Evolutionary conservation across 2,797 vertebrate species (phyloP), one percentile per base, ranked within the genome.

Genomic region (Chiroxiphia lanceolata): DNA sequence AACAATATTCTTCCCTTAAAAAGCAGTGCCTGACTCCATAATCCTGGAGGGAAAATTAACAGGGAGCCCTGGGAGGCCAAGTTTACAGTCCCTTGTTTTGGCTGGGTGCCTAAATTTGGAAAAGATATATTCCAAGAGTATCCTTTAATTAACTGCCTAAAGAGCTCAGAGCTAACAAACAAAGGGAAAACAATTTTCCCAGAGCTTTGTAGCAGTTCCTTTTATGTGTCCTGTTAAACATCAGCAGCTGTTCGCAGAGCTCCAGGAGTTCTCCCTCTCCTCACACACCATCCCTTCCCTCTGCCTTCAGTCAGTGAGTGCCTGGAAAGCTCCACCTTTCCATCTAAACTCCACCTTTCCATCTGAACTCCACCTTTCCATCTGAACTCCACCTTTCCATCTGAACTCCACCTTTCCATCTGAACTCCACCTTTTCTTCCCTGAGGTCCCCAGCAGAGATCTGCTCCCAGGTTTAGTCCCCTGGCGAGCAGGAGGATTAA

Each of bases 121-220:
- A 61, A n/a, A 45, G 36, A 76, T 57, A 65, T 4, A 38, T 90
- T 87, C 70, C 70, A 48, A 51, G 50, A 76, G 57, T 40, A 40
- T 36, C 50, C 70, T 92, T 86, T 88, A 84, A 94, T 91, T 80
- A 95, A 89, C 78, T 92, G 60, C 83, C 71, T 67, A n/a, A 87
- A 81, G 60, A 94, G 74, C 90, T 91, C 77, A 29, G 29, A 86
- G 74, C 75, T 88, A 83, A 40, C 80, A 89, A 69, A 90, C 76
- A 79, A 63, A 91, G 65, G 85, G 42, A 56, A 87, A 79, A 48
- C 50, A 11, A 21, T 44, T 67, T 51, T 84, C 59, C 47, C 61
- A 5, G 13, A 76, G 93, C 81, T 93, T 59, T 89, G 67, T 40
- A 72, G 79, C 61, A 2, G n/a, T 27, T 93, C 38, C 34, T 90